Conservation (phyloP, 2,888 invertebrate genomes). For the Noctua janthina region DNA sequence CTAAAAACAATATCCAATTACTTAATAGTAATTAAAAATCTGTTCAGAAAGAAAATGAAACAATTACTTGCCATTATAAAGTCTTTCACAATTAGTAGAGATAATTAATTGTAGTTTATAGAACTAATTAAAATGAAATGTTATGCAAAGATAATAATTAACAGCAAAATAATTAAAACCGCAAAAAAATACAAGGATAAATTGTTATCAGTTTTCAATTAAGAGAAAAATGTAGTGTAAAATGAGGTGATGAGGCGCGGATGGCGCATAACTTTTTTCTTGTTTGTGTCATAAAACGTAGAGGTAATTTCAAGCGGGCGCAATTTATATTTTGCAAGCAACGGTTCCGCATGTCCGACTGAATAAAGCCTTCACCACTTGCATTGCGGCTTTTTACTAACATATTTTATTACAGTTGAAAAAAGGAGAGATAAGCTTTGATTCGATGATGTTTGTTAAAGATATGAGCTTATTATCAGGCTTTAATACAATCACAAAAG, state of each 20-base stretch:
- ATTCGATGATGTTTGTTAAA: slow-evolving; percentile 7
- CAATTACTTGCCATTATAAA: slow-evolving; percentile 24
- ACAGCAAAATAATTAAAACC: slow-evolving; percentile 21
- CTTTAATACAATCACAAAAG: not conserved
- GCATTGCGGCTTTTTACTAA: slow-evolving; percentile 64
- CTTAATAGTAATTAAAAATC: slow-evolving; percentile 15
- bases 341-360: slow-evolving; percentile 76
- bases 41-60: slow-evolving; percentile 20
- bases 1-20: slow-evolving; percentile 28
- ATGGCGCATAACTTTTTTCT: slow-evolving; percentile 78
- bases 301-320: slow-evolving; percentile 82
- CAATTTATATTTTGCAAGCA: slow-evolving; percentile 84
- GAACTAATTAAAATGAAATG: slow-evolving; percentile 57
- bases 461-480: slow-evolving; percentile 1
- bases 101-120: slow-evolving; percentile 47
- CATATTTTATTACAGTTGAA: slow-evolving; percentile 66
- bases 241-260: slow-evolving; percentile 74
- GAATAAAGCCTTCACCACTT: slow-evolving; percentile 80
- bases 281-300: slow-evolving; percentile 83
- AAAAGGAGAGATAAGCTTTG: slow-evolving; percentile 15
- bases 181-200: slow-evolving; percentile 44
- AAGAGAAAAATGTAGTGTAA: slow-evolving; percentile 66
- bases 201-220: slow-evolving; percentile 58
- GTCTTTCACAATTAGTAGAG: slow-evolving; percentile 28
- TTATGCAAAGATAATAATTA: slow-evolving; percentile 46